Evolutionary conservation across 2,113 vertebrate genomes (phyloP), one percentile per base, ranked within the genome.

Genomic region (Arvicanthis niloticus): DNA sequence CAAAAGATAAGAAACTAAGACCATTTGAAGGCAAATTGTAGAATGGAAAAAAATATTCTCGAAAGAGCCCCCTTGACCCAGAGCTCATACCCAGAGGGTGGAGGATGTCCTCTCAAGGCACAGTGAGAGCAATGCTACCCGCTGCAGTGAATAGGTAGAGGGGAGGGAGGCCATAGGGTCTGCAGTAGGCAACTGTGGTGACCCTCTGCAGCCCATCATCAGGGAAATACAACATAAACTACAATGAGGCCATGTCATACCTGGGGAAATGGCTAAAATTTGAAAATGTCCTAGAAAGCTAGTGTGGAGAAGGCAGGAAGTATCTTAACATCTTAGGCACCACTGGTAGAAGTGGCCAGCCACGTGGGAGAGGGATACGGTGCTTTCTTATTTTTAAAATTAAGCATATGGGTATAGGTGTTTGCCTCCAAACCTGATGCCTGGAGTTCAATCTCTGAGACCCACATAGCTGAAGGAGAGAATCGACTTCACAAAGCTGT

Each of bases 261-360:
- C 34, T 40, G 37, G 11, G 11, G 53, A 26, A 40, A 26, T 7
- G 37, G 22, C n/a, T 84, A 26, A 26, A 3, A 17, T 42, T 24
- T 42, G 56, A 4, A 13, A 17, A 42, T 1, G 15, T 17, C n/a
- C 51, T 42, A 16, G 22, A 60, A 15, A 5, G 5, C 34, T 0
- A 11, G 80, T 40, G 37, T 37, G 7, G 37, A 21, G 80, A 26
- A 37, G 37, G 34, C 1, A 6, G 0, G n/a, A 60, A 29, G 56
- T 24, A 2, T n/a, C n/a, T 42, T 24, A 42, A 9, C 1, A 3
- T 7, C 56, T 62, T 13, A 5, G n/a, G n/a, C 13, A 29, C n/a
- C 56, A 17, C 21, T 42, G 56, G 62, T 5, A 13, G 56, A 5
- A 84, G 58, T 16, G 22, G 22, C 56, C 37, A 24, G 81, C 12